phyloP scores from a whole-genome alignment of 2,888 invertebrate genomes.

The Penaeus monodon region DNA sequence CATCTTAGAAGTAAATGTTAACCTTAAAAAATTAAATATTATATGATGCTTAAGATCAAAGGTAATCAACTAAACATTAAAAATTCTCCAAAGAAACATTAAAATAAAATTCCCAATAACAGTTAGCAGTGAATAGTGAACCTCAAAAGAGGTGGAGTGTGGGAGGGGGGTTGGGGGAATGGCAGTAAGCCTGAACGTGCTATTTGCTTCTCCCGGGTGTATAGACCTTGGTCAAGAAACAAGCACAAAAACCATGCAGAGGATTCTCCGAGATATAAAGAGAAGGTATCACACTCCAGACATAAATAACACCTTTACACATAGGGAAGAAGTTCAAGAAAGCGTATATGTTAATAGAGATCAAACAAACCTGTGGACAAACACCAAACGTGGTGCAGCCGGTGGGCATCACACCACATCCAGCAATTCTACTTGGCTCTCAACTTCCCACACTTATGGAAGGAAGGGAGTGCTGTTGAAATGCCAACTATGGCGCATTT shows the following conservation, averaged over 20 bases:
- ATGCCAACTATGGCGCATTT: conserved; percentile 13
- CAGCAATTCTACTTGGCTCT: conserved; percentile 18
- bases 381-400: conserved; percentile 56
- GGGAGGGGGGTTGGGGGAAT: conserved; percentile 26
- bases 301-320: conserved; percentile 63
- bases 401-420: conserved; percentile 37
- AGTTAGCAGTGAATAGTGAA: conserved; percentile 37
- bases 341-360: conserved; percentile 64
- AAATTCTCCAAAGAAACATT: conserved; percentile 6
- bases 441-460: conserved; percentile 10
- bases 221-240: conserved; percentile 51
- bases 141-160: conserved; percentile 25
- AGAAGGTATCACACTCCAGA: conserved; percentile 62
- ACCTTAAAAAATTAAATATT: conserved; percentile 33
- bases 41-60: conserved; percentile 31
- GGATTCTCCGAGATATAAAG: conserved; percentile 53
- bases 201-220: background rate
- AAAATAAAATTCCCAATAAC: conserved; percentile 13
- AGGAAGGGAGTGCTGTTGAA: background rate
- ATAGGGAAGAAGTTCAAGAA: conserved; percentile 61
- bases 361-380: conserved; percentile 63
- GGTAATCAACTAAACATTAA: conserved; percentile 26
- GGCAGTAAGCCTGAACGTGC: conserved; percentile 33
- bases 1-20: conserved; percentile 28
- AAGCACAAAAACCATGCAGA: conserved; percentile 56